A percentile compares a stretch with the other conserved stretches of the same genome.
phyloP scores from a whole-genome alignment of 2,888 invertebrate species.

The Pristionchus maxplancki region DNA sequence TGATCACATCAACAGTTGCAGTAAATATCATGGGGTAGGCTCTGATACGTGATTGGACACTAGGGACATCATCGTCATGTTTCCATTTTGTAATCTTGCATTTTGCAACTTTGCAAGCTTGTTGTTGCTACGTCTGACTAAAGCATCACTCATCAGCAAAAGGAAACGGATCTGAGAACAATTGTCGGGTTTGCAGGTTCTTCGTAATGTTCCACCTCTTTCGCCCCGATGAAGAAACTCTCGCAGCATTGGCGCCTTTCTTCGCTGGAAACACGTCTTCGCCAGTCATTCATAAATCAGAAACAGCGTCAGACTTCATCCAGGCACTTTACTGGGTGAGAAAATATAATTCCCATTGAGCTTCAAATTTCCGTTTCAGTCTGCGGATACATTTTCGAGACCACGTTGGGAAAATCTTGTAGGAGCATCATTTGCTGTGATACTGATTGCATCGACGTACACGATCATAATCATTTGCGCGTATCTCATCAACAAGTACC shows the following conservation, averaged over 20 bases:
- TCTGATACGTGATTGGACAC: too few relatives aligned
- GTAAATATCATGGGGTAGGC: not conserved
- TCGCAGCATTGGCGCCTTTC: not conserved
- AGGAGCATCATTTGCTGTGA: not conserved
- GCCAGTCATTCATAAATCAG: not conserved
- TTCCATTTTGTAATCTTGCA: too few relatives aligned
- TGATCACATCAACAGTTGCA: not conserved
- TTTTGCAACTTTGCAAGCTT: too few relatives aligned
- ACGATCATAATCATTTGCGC: not conserved
- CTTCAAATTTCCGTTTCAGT: not conserved
- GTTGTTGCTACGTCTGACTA: too few relatives aligned
- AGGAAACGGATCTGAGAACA: too few relatives aligned
- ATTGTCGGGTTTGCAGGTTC: not conserved
- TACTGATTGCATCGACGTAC: not conserved
- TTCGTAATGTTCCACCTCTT: not conserved
- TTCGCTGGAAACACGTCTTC: conserved; percentile 2
- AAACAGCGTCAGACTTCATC: not conserved
- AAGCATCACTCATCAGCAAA: too few relatives aligned
- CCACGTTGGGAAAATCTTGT: not conserved
- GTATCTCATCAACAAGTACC: not conserved
- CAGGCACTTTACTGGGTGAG: conserved; percentile 4
- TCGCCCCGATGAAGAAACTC: not conserved
- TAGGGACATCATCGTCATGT: too few relatives aligned
- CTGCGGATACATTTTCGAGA: not conserved
- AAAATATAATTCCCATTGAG: not conserved